Conservation (phyloP, 1,140 invertebrate genomes). For the Holotrichia oblita region DNA sequence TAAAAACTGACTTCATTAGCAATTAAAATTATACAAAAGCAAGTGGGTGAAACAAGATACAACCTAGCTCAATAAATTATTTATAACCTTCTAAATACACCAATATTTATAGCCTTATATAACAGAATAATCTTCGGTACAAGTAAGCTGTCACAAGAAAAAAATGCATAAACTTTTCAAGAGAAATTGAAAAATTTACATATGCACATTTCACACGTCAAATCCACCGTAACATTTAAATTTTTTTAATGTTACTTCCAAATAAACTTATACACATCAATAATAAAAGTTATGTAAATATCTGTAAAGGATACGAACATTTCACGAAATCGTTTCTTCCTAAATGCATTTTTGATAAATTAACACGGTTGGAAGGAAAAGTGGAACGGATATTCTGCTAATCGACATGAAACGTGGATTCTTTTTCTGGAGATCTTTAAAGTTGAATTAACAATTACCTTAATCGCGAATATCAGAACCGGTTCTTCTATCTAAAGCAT, state of each 20-base stretch:
- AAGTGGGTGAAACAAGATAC: background rate
- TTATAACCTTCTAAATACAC: background rate
- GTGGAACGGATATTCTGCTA: background rate
- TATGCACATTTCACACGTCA: background rate
- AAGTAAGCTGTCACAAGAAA: background rate
- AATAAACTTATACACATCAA: too few species aligned
- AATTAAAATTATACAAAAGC: background rate
- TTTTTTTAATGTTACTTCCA: too few species aligned
- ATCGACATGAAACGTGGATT: background rate
- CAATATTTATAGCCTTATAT: background rate
- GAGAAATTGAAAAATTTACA: background rate
- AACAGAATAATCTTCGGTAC: background rate
- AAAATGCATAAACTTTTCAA: conserved; percentile 4
- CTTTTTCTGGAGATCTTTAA: too few species aligned
- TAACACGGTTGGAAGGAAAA: background rate
- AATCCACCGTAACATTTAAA: too few species aligned
- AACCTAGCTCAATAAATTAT: background rate
- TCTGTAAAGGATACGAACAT: too few species aligned
- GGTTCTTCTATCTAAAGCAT: background rate
- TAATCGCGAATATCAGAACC: background rate
- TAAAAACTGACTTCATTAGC: background rate
- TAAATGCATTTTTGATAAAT: too few species aligned
- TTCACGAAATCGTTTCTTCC: too few species aligned
- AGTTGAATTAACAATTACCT: background rate
- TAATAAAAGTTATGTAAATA: background rate